Conservation (phyloP, 2,113 vertebrate species). For the Dendropsophus ebraccatus region DNA sequence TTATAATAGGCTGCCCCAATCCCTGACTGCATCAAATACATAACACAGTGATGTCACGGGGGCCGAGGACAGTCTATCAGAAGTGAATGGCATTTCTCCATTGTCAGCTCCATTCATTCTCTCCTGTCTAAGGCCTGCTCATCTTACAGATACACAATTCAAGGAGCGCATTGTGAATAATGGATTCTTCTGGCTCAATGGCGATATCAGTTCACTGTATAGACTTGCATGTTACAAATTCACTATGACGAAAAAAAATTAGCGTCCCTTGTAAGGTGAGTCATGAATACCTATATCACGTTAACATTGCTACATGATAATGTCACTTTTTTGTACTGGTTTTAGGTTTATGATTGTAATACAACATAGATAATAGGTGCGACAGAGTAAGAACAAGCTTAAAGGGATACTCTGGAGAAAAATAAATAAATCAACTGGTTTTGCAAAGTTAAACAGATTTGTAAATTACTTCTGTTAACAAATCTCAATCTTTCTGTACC, state of each 20-base stretch:
- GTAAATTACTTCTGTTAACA: too few species aligned
- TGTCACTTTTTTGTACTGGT: too few species aligned
- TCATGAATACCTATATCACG: neutral
- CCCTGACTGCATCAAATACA: conserved; percentile 21
- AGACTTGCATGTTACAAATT: neutral
- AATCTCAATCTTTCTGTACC: too few species aligned
- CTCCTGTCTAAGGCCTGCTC: neutral
- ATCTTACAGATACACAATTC: neutral
- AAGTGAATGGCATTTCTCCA: neutral
- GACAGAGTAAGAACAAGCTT: too few species aligned
- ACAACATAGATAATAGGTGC: too few species aligned
- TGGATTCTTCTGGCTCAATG: neutral
- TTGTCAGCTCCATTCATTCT: neutral
- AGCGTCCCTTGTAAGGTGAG: neutral
- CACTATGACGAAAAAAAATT: neutral
- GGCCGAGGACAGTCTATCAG: neutral
- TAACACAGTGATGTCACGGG: neutral
- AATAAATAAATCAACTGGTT: too few species aligned
- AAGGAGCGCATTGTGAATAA: neutral
- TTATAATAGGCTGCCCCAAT: neutral
- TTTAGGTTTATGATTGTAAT: too few species aligned
- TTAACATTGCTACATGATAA: neutral
- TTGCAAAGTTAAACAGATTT: too few species aligned
- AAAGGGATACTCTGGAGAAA: too few species aligned
- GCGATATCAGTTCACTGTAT: neutral